Conservation (phyloP, 2,797 vertebrate species). For the Anniella stebbinsi region DNA sequence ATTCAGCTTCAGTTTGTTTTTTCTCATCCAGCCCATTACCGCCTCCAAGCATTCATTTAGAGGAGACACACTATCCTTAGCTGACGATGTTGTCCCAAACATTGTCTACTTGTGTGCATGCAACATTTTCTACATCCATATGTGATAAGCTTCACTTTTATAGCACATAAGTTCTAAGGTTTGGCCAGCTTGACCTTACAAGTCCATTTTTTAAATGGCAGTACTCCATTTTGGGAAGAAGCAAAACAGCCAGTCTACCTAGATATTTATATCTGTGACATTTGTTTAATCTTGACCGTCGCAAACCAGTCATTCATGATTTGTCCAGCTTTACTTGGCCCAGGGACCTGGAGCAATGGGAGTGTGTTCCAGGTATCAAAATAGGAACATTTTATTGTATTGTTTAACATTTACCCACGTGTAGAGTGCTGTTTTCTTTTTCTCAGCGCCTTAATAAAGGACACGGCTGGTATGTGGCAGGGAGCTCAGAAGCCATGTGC, state of each 20-base stretch:
- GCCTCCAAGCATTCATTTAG: too few species aligned
- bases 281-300: background rate
- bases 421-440: background rate
- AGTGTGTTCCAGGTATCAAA: background rate
- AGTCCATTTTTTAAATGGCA: background rate
- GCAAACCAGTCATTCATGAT: background rate
- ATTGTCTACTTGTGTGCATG: slow-evolving; percentile 22
- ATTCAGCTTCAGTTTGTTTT: too few species aligned
- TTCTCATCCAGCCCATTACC: too few species aligned
- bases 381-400: too few species aligned
- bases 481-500: background rate
- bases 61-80: too few species aligned
- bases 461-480: background rate
- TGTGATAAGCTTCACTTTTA: background rate
- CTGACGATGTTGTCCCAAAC: background rate
- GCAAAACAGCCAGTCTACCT: slow-evolving; percentile 12
- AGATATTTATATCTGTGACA: background rate
- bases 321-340: background rate
- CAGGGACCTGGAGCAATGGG: background rate
- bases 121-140: background rate
- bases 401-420: background rate
- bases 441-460: background rate
- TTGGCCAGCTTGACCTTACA: background rate
- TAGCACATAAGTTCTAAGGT: slow-evolving; percentile 17
- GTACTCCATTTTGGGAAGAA: background rate